Base-by-base conservation (phyloP, 2,888 invertebrate genomes). In the Chelonus formosanus region DNA sequence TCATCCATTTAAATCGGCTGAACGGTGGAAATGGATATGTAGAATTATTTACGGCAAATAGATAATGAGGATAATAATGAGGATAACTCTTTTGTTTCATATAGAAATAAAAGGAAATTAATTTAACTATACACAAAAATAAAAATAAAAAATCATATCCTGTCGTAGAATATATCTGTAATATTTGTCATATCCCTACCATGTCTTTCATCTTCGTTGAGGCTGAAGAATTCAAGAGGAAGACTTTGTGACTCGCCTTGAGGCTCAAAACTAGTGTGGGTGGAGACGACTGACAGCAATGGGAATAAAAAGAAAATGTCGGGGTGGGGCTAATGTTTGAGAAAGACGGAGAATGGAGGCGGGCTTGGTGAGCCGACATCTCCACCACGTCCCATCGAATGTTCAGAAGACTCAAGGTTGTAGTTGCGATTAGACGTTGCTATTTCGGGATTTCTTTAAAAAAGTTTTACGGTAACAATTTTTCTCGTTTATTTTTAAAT, bases 301-400 rank as follows among this genome's bases (percentile, higher is more conserved):
- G 50, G 62, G 65, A 70, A 58, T 73, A 71, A 71, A 78, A 76
- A 74, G 75, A 77, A 77, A 75, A 74, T 67, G 65, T 71, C 71
- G 70, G 62, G 69, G 71, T 70, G 66, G 70, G 70, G 68, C 66
- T 63, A 64, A 64, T 43, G 5, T 44, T 34, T 32, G 70, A 64
- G 65, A 55, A 63, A 53, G 20, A 54, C 55, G 43, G 67, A 62
- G 66, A 58, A 60, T 56, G 72, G 69, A 72, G 73, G 75, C 74
- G 75, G 75, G 67, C 54, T 62, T 53, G 10, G 44, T 44, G 48
- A 48, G 50, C 53, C 70, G 72, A 73, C 72, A 71, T 63, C 70
- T 69, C 67, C 67, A 67, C 73, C 72, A 72, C 67, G 47, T 40
- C 35, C 7, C 20, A 44, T 63, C 59, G 61, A 50, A 36, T 35